Evolutionary conservation across 2,797 vertebrate species (phyloP), one percentile per base, ranked within the genome.

Genomic region (Spatula versicolor): DNA sequence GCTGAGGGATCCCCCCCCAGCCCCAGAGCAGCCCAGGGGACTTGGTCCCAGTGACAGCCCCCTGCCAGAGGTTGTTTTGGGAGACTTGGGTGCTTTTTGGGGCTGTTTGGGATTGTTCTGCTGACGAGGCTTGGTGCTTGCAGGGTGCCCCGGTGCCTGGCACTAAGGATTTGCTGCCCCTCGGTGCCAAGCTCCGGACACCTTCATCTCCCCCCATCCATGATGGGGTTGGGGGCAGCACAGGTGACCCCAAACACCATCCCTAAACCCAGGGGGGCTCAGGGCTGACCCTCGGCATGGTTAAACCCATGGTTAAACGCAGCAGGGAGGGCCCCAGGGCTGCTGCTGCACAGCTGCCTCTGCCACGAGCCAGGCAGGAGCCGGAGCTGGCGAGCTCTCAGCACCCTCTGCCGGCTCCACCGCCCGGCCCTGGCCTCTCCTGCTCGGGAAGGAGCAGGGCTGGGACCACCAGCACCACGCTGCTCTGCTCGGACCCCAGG

Each of bases 41-140:
- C 12, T 1, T 6, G 5, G 45, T 28, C 21, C 77, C 39, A 8
- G 26, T 14, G n/a, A 17, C 25, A 66, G 85, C 23, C 1, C 5
- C 50, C 26, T 25, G n/a, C 41, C 28, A 9, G 45, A 33, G 64
- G 63, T 26, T 26, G 18, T 21, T 46, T 55, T 17, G 11, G 83
- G 77, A 68, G 22, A 52, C 13, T 60, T 0, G 15, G 31, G 63
- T 7, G 18, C 0, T 0, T 5, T 17, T 16, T 3, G 19, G 67
- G 56, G 64, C 73, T 78, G 15, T 33, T 54, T 48, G 72, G 76
- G 90, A 50, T 37, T 1, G 0, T 20, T 20, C 62, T 58, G 25
- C 41, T 41, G 43, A 13, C 2, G 1, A 71, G 15, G 41, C 19
- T 30, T 14, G 58, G 68, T 63, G 88, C 21, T 52, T 0, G 1